Percentiles rank a stretch among this genome's conserved stretches.
phyloP scores from a whole-genome alignment of 2,888 invertebrate species.

The Baronia brevicornis region DNA sequence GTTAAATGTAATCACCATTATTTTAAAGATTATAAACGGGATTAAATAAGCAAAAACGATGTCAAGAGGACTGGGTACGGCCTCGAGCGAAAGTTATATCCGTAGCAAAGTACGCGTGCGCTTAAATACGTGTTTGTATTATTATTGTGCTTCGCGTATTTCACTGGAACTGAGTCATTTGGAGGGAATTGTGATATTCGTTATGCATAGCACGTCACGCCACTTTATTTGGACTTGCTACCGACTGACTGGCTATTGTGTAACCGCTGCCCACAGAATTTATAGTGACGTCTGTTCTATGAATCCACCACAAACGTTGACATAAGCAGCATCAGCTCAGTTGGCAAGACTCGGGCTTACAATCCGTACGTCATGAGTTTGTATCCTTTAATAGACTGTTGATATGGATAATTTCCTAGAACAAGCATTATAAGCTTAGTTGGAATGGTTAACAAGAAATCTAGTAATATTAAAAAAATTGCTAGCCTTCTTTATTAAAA shows the following conservation, averaged over 20 bases:
- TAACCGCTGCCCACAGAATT: too few species aligned
- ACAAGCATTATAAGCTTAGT: too few species aligned
- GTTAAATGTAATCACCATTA: slow-evolving; percentile 5
- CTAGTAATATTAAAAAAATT: too few species aligned
- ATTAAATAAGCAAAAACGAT: slow-evolving; percentile 4
- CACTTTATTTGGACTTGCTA: slow-evolving; percentile 2
- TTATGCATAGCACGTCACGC: slow-evolving; percentile 1
- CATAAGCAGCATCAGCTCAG: too few species aligned
- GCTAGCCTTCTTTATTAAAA: too few species aligned
- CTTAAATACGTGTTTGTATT: slow-evolving; percentile 11
- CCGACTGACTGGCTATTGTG: background rate
- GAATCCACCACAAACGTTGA: too few species aligned
- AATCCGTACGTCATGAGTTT: too few species aligned
- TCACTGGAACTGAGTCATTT: slow-evolving; percentile 11
- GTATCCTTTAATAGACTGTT: too few species aligned
- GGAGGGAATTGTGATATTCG: slow-evolving; percentile 9
- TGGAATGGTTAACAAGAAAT: too few species aligned
- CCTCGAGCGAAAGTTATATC: slow-evolving; percentile 9
- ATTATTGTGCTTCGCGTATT: background rate
- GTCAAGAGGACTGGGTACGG: slow-evolving; percentile 10
- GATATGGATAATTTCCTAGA: too few species aligned
- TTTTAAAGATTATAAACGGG: slow-evolving; percentile 2
- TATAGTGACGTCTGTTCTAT: too few species aligned
- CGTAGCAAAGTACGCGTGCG: slow-evolving; percentile 4
- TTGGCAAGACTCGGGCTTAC: too few species aligned